Percentiles rank a stretch among this genome's conserved stretches.
Conservation (phyloP, 2,113 vertebrate species). For the Steatornis caripensis region DNA sequence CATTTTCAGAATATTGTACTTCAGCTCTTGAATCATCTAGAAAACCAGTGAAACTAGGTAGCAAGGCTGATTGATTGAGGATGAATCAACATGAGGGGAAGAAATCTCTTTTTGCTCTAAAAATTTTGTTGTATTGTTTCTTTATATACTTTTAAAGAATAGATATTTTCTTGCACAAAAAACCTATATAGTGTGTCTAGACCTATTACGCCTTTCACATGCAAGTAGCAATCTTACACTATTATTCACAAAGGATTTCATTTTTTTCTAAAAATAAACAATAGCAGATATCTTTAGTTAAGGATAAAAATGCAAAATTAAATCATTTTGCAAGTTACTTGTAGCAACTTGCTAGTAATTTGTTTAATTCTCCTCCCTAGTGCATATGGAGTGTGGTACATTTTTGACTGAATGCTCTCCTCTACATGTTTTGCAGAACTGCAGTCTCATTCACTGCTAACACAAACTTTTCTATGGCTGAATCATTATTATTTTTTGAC, state of each 20-base stretch:
- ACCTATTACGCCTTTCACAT: not conserved
- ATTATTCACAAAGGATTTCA: not conserved
- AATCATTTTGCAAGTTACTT: not conserved
- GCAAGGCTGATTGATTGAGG: not conserved
- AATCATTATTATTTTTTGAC: not conserved
- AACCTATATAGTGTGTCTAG: not conserved
- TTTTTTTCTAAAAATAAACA: not conserved
- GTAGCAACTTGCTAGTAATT: not conserved
- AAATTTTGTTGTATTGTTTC: not conserved
- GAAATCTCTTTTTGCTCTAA: not conserved
- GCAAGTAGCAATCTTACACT: not conserved
- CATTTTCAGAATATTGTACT: not conserved
- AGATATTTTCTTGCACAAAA: not conserved
- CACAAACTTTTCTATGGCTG: not conserved
- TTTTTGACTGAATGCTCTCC: not conserved
- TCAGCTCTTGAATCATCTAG: not conserved
- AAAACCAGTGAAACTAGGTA: not conserved
- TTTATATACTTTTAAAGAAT: not conserved
- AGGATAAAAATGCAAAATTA: not conserved
- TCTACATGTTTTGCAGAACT: not conserved
- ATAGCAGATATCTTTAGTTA: not conserved
- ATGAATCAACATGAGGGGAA: not conserved
- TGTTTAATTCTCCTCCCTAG: not conserved
- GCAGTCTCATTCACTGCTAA: not conserved
- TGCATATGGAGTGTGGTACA: not conserved